Evolutionary conservation across 2,888 invertebrate species (phyloP).

Genomic region (Pollenia labialis): DNA sequence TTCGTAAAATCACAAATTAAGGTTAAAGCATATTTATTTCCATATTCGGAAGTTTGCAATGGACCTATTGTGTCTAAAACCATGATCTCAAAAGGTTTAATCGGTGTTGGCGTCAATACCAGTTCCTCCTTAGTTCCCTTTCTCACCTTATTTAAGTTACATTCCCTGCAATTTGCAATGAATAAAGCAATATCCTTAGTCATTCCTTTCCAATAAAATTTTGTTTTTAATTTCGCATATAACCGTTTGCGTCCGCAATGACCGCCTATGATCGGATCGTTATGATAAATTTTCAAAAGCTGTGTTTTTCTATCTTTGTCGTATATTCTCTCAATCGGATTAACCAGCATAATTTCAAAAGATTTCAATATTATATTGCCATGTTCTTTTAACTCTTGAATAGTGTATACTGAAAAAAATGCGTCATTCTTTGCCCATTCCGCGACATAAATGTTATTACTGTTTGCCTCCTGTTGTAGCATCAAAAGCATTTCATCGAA

Average conservation of each 20-base stretch:
- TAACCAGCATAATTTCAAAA: neutral
- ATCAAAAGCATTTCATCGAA: constrained; percentile 40
- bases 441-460: neutral
- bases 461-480: neutral
- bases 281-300: constrained; percentile 5
- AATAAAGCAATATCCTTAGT: constrained; percentile 8
- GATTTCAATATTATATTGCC: neutral
- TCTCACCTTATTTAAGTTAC: constrained; percentile 12
- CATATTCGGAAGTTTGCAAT: too few species aligned
- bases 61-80: too few species aligned
- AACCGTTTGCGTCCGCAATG: too few species aligned
- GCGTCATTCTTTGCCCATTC: constrained; percentile 45
- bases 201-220: constrained; percentile 13
- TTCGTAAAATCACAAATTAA: too few species aligned
- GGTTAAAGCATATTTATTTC: too few species aligned
- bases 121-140: neutral
- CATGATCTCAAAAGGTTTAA: too few species aligned
- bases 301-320: constrained; percentile 1
- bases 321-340: neutral
- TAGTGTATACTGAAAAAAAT: constrained; percentile 24
- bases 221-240: neutral
- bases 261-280: neutral
- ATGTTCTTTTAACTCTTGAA: constrained; percentile 21
- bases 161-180: neutral
- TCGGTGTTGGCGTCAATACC: too few species aligned